phyloP scores from a whole-genome alignment of 1,140 invertebrate genomes.

The Bombus soroeensis region DNA sequence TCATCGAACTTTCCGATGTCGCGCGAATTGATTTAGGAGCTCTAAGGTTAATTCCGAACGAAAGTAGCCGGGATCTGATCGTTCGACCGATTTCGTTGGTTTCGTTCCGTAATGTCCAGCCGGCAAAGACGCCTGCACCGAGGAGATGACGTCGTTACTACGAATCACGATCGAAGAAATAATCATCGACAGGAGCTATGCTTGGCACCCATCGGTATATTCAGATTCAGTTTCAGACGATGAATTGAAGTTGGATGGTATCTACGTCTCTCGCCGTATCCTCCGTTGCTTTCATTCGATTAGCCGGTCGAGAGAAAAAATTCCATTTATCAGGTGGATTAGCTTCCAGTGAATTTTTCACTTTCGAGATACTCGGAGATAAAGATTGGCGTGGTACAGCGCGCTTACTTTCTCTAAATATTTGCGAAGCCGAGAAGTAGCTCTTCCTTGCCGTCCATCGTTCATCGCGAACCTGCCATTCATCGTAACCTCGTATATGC shows the following conservation, averaged over 20 bases:
- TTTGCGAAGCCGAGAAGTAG: background rate
- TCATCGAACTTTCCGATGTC: too few relatives aligned
- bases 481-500: constrained; percentile 21
- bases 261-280: background rate
- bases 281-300: constrained; percentile 2
- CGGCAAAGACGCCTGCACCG: too few relatives aligned
- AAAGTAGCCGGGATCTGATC: too few relatives aligned
- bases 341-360: constrained; percentile 36
- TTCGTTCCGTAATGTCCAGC: too few relatives aligned
- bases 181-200: too few relatives aligned
- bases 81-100: too few relatives aligned
- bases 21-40: too few relatives aligned
- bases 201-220: background rate
- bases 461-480: background rate
- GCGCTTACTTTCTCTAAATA: constrained; percentile 30
- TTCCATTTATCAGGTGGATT: constrained; percentile 29
- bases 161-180: too few relatives aligned
- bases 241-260: too few relatives aligned
- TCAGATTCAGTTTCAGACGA: background rate
- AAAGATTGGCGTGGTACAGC: constrained; percentile 52
- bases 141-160: too few relatives aligned
- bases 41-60: too few relatives aligned
- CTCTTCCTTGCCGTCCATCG: background rate
- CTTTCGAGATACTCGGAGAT: background rate
- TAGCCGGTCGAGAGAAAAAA: background rate